Percentiles rank a stretch among this genome's conserved stretches.
These are phyloP conservation scores for Bucorvus abyssinicus DNA, from an alignment of 2,797 vertebrate species.

Conservation along the genomic window DNA sequence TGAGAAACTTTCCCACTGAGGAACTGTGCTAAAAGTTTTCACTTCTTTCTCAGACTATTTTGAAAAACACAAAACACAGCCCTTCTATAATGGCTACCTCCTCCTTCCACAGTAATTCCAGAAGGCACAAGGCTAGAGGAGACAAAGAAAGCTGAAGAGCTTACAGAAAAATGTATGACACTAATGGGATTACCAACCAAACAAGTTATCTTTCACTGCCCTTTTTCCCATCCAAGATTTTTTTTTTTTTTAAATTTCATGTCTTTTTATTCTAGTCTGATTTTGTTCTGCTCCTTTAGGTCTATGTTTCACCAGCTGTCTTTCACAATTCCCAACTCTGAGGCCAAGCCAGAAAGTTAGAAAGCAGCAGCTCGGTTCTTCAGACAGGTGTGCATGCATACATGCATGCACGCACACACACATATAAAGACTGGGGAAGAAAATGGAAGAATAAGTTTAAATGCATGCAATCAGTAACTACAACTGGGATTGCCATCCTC, in stretches of 20 bases:
- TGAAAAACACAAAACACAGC: background rate
- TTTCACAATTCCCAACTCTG: background rate
- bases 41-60: background rate
- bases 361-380: background rate
- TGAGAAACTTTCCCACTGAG: background rate
- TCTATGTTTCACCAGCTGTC: background rate
- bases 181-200: too few species aligned
- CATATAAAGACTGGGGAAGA: fast-evolving
- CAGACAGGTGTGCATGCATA: background rate
- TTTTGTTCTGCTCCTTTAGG: background rate
- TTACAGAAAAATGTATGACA: background rate
- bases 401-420: fast-evolving
- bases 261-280: background rate
- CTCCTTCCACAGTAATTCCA: background rate
- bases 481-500: background rate
- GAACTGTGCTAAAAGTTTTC: background rate
- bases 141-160: background rate
- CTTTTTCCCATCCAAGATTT: background rate
- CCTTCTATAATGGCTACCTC: background rate
- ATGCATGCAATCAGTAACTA: background rate
- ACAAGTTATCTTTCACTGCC: background rate
- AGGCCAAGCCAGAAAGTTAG: background rate
- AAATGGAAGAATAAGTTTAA: background rate
- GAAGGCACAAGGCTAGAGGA: background rate
- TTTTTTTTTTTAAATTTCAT: background rate